phyloP scores from a whole-genome alignment of 2,113 vertebrate genomes.

The Eclectus roratus region DNA sequence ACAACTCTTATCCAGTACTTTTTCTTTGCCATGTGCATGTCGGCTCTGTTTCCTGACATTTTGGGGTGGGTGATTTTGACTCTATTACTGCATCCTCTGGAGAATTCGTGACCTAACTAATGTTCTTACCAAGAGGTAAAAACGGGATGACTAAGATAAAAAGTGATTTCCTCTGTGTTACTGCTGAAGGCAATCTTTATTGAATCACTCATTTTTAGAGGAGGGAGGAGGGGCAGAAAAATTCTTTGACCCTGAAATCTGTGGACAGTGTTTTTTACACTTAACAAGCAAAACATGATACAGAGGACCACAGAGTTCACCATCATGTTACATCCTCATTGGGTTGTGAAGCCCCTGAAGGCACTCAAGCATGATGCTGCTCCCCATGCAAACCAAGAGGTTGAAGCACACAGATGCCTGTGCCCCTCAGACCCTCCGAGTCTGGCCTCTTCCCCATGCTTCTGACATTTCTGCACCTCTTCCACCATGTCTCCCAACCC shows the following conservation, averaged over 20 bases:
- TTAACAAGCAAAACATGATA: background rate
- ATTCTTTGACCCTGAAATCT: background rate
- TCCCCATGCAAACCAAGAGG: background rate
- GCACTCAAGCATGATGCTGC: background rate
- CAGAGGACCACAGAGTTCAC: background rate
- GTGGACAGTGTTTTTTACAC: background rate
- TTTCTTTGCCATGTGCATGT: background rate
- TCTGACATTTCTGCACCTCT: background rate
- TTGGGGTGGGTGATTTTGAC: background rate
- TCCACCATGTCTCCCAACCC: background rate
- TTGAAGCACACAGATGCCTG: background rate
- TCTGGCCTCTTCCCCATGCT: background rate
- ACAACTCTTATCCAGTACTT: background rate
- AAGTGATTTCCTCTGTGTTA: background rate
- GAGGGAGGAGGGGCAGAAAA: background rate
- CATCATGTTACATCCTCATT: background rate
- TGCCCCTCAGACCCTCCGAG: background rate
- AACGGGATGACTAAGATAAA: background rate
- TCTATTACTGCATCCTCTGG: background rate
- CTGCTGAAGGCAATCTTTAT: background rate
- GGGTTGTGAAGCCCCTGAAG: background rate
- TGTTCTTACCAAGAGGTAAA: background rate
- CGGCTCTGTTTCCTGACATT: background rate
- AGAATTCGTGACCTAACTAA: background rate
- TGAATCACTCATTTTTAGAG: background rate